Evolutionary conservation across 2,888 invertebrate species (phyloP), one percentile per base, ranked within the genome.

Genomic region (Neoaliturus tenellus): DNA sequence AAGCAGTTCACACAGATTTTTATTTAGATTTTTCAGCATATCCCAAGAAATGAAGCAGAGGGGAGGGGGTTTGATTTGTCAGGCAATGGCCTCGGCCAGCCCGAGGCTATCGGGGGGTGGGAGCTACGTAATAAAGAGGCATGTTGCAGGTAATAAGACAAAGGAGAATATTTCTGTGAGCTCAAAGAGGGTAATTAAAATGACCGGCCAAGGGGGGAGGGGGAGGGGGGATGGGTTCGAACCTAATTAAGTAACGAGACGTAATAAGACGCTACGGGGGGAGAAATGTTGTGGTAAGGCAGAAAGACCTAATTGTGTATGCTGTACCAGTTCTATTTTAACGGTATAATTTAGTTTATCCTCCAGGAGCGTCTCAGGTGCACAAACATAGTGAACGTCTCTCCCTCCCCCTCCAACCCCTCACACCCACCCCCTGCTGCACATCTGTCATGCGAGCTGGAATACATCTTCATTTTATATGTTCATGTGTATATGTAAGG

Each of bases 331-430:
- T 78, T 78, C 51, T 78, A 55, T 78, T 78, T 78, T 78, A 78
- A 78, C 78, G 78, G 78, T 78, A 78, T 78, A 78, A 78, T 78
- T 51, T 35, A 78, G 78, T 78, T 78, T 78, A 78, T 55, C 51
- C 55, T 55, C 20, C 51, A 55, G 78, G 28, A 55, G 35, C 33
- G 55, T 33, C 78, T 78, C 78, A 78, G 78, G 78, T 78, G 78
- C 55, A 48, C 78, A 78, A 78, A 78, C 78, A 78, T 10, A 62
- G 62, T 1, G 62, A 62, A 14, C 62, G 73, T 41, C 73, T 44
- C 73, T 28, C 6, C 55, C n/a, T 33, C 55, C 28, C 75, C 55
- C 17, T 35, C 10, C 71, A 1, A 1, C 39, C 8, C 33, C 31
- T 31, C 48, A 6, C 23, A 48, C 28, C 23, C 67, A 12, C 69